Conservation (phyloP, 30 jellyfish, hydroid and myxozoan genomes). For the Morbakka virulenta region DNA sequence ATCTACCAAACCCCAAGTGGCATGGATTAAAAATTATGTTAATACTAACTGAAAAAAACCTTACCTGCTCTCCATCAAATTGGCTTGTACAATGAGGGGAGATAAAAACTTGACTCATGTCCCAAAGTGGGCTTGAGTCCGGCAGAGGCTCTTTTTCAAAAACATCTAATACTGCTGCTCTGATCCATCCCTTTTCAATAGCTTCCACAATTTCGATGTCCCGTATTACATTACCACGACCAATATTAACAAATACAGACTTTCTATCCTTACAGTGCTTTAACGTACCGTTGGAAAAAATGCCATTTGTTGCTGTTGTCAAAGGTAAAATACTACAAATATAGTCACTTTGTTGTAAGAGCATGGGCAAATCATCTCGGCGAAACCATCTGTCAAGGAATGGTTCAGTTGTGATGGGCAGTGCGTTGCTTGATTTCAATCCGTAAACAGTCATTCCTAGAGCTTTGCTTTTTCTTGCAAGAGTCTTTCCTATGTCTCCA, state of each 20-base stretch:
- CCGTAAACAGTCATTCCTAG: slow-evolving; percentile 93
- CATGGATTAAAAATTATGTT: no score
- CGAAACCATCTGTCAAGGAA: slow-evolving; percentile 42
- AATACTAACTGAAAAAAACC: no score
- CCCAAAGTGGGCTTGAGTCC: slow-evolving; percentile 60
- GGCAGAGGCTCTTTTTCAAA: slow-evolving; percentile 83
- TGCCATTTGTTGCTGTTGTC: slow-evolving; percentile 60
- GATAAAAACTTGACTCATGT: slow-evolving; percentile 26
- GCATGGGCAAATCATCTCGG: slow-evolving; percentile 33
- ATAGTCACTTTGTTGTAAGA: slow-evolving; percentile 58
- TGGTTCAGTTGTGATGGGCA: not conserved
- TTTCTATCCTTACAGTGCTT: slow-evolving; percentile 72
- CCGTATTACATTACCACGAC: slow-evolving; percentile 66
- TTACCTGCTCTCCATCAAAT: no score
- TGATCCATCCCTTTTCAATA: slow-evolving; percentile 50
- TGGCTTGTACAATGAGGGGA: slow-evolving; percentile 91
- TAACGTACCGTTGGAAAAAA: slow-evolving; percentile 41
- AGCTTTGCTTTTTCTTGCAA: slow-evolving; percentile 61
- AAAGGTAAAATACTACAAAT: slow-evolving; percentile 73
- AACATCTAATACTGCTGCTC: slow-evolving; percentile 84
- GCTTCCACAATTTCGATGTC: slow-evolving; percentile 71
- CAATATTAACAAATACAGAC: slow-evolving; percentile 75
- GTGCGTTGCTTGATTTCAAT: slow-evolving; percentile 26
- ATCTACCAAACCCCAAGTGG: no score
- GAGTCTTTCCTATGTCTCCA: slow-evolving; percentile 73